A percentile compares a stretch with the other conserved stretches of the same genome.
Evolutionary conservation across 2,888 invertebrate species (phyloP).

Genomic region (Cephus pygmeus): DNA sequence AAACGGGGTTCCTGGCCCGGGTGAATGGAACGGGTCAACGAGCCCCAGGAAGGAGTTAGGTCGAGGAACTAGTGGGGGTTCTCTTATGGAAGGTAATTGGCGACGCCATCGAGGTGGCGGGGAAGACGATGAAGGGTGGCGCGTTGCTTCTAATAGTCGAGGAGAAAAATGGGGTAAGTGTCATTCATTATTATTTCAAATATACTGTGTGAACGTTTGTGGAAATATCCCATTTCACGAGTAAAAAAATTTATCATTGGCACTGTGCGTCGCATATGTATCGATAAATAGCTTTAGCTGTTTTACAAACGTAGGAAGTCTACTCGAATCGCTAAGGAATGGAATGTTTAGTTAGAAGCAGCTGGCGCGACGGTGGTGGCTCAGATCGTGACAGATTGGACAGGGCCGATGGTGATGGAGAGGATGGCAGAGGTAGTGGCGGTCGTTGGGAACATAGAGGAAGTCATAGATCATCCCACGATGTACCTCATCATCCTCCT

Average conservation of each 20-base stretch:
- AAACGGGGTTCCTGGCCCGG: constrained; percentile 67
- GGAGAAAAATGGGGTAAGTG: constrained; percentile 71
- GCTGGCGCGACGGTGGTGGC: constrained; percentile 67
- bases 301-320: neutral
- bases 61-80: constrained; percentile 62
- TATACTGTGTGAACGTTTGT: neutral
- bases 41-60: constrained; percentile 71
- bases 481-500: constrained; percentile 56
- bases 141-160: constrained; percentile 61
- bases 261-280: neutral
- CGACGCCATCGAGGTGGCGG: constrained; percentile 67
- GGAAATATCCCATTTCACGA: neutral
- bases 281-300: neutral
- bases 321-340: constrained; percentile 13
- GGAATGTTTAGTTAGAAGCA: constrained; percentile 52
- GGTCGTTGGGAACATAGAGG: constrained; percentile 62
- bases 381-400: constrained; percentile 56
- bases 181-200: neutral
- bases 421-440: constrained; percentile 44
- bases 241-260: neutral
- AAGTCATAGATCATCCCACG: constrained; percentile 58
- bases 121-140: constrained; percentile 70
- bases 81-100: constrained; percentile 67
- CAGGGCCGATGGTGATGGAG: constrained; percentile 48
- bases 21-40: constrained; percentile 69